These are phyloP conservation scores for Maccullochella peelii DNA, from an alignment of 2,113 vertebrate species.

Conservation along the genomic window DNA sequence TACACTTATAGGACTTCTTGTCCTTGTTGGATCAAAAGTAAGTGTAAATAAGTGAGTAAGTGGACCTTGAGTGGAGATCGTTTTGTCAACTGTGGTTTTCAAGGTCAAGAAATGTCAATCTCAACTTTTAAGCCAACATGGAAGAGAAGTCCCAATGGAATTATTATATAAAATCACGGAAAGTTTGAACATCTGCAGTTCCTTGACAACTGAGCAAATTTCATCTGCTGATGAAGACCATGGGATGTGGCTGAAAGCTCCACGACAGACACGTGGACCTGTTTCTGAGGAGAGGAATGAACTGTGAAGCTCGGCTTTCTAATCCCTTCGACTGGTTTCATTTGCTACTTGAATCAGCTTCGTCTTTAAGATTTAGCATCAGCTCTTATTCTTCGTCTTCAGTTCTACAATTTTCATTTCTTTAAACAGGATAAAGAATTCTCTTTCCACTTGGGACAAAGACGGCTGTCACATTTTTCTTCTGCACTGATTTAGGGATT, in stretches of 20 bases:
- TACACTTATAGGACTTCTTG: background rate
- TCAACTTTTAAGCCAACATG: background rate
- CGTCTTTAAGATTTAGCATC: background rate
- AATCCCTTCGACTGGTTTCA: slow-evolving; percentile 3
- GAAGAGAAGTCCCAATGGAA: background rate
- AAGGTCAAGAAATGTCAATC: background rate
- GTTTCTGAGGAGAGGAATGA: background rate
- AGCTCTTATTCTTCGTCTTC: background rate
- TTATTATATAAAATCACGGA: background rate
- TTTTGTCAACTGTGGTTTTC: background rate
- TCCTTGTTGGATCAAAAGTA: background rate
- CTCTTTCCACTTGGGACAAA: background rate
- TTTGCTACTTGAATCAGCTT: background rate
- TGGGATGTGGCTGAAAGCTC: background rate
- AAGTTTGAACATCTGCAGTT: background rate
- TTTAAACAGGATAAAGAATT: background rate
- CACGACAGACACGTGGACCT: background rate
- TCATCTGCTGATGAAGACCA: slow-evolving; percentile 3
- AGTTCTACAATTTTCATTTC: background rate
- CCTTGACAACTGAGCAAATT: background rate
- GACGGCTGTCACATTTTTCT: background rate
- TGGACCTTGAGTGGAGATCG: background rate
- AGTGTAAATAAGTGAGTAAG: background rate
- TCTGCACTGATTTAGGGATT: slow-evolving; percentile 2
- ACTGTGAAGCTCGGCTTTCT: background rate